A percentile compares a stretch with the other conserved stretches of the same genome.
Evolutionary conservation across 2,113 vertebrate species (phyloP).

Genomic region (Microtus richardsoni): DNA sequence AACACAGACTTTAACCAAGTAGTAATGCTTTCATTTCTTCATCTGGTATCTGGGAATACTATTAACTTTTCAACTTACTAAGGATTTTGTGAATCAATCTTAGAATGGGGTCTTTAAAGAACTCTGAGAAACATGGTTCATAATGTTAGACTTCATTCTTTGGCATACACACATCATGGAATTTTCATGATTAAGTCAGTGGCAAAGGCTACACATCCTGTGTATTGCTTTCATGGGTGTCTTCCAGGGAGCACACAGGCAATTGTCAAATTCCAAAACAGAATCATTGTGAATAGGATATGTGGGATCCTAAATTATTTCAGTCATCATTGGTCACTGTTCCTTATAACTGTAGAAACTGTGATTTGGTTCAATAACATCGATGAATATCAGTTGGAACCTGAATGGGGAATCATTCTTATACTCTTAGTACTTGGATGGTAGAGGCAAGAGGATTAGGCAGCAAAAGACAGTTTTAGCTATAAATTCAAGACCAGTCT

Average conservation of each 20-base stretch:
- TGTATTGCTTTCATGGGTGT: fast-evolving
- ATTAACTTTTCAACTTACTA: background rate
- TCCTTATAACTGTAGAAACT: background rate
- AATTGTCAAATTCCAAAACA: background rate
- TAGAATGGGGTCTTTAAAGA: background rate
- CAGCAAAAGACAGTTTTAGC: background rate
- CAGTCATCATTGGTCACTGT: background rate
- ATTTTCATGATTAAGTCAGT: background rate
- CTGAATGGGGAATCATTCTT: background rate
- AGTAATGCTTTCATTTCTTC: background rate
- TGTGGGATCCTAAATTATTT: background rate
- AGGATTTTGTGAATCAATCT: background rate
- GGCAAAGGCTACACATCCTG: background rate
- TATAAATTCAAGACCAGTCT: background rate
- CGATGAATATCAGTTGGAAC: background rate
- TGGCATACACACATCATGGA: background rate
- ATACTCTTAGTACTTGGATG: background rate
- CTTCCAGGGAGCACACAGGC: background rate
- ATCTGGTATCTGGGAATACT: background rate
- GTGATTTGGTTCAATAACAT: background rate
- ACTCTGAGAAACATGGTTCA: background rate
- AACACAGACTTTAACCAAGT: background rate
- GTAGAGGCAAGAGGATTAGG: background rate
- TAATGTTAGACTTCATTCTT: background rate
- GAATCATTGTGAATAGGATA: background rate